These are phyloP conservation scores for Scaptomyza pallida DNA, from an alignment of 1,140 invertebrate species.

Conservation along the genomic window DNA sequence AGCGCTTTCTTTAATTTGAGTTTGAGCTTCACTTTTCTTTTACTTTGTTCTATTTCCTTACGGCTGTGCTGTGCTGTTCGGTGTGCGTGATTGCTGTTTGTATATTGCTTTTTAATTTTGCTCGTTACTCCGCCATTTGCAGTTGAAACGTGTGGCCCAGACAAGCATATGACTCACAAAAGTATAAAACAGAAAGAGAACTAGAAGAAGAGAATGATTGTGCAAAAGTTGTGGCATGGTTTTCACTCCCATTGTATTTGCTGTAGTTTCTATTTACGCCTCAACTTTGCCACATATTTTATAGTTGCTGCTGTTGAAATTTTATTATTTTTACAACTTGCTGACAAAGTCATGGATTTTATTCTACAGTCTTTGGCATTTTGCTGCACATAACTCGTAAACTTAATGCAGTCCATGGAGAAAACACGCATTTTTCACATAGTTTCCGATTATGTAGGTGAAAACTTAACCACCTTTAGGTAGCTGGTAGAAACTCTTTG, in stretches of 20 bases:
- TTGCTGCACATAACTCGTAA: slow-evolving; percentile 32
- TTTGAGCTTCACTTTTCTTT: slow-evolving; percentile 42
- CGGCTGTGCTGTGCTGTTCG: too few relatives aligned
- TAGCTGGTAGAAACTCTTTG: neutral
- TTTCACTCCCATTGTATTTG: slow-evolving; percentile 33
- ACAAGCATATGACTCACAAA: slow-evolving; percentile 14
- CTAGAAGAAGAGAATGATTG: neutral
- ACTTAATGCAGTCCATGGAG: slow-evolving; percentile 35
- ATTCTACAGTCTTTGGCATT: slow-evolving; percentile 25
- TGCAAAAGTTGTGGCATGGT: slow-evolving; percentile 8
- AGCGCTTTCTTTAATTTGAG: slow-evolving; percentile 68
- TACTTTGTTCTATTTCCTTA: slow-evolving; percentile 14
- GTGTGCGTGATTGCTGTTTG: slow-evolving; percentile 77
- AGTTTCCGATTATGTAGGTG: slow-evolving; percentile 1
- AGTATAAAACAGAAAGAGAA: neutral
- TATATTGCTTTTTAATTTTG: slow-evolving; percentile 80
- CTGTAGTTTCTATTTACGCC: slow-evolving; percentile 62
- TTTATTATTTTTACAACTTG: slow-evolving; percentile 28
- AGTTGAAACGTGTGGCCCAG: slow-evolving; percentile 47
- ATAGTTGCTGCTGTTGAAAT: slow-evolving; percentile 53
- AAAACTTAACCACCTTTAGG: neutral
- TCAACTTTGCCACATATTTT: slow-evolving; percentile 64
- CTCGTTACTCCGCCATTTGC: slow-evolving; percentile 72
- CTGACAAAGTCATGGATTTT: slow-evolving; percentile 41
- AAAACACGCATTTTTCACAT: slow-evolving; percentile 24